These are phyloP conservation scores for Herminia tarsipennalis DNA, from an alignment of 2,888 invertebrate species.

Conservation along the genomic window DNA sequence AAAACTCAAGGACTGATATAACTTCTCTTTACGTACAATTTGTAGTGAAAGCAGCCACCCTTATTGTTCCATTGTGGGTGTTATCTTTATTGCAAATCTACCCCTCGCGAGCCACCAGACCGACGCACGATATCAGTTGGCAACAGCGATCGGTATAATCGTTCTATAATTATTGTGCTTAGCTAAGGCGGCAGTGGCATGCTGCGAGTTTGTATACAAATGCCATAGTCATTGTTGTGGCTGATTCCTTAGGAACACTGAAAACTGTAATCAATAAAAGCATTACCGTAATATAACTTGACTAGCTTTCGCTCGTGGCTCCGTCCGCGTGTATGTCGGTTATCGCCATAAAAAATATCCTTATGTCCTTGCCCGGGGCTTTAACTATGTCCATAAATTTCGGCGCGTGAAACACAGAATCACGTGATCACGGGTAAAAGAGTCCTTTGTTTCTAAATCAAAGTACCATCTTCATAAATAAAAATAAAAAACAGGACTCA, in stretches of 20 bases:
- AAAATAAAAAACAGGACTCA: no score
- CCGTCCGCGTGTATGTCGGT: no score
- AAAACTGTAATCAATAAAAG: no score
- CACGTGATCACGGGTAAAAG: no score
- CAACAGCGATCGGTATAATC: constrained; percentile 34
- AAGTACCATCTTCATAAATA: no score
- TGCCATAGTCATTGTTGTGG: background rate
- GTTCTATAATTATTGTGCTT: constrained; percentile 37
- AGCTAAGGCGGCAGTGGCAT: constrained; percentile 7
- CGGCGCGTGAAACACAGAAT: no score
- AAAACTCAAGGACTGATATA: background rate
- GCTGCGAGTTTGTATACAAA: background rate
- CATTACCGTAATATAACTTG: no score
- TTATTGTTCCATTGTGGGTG: constrained; percentile 40
- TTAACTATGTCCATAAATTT: no score
- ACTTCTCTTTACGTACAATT: background rate
- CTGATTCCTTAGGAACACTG: background rate
- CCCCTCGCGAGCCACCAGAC: constrained; percentile 40
- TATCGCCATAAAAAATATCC: no score
- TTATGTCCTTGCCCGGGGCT: no score
- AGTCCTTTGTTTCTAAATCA: no score
- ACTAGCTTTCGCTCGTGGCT: no score
- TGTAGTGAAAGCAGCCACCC: constrained; percentile 35
- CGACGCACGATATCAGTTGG: constrained; percentile 32
- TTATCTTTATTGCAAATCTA: constrained; percentile 46